Conservation (phyloP, 2,888 invertebrate genomes). For the Caenorhabditis japonica region DNA sequence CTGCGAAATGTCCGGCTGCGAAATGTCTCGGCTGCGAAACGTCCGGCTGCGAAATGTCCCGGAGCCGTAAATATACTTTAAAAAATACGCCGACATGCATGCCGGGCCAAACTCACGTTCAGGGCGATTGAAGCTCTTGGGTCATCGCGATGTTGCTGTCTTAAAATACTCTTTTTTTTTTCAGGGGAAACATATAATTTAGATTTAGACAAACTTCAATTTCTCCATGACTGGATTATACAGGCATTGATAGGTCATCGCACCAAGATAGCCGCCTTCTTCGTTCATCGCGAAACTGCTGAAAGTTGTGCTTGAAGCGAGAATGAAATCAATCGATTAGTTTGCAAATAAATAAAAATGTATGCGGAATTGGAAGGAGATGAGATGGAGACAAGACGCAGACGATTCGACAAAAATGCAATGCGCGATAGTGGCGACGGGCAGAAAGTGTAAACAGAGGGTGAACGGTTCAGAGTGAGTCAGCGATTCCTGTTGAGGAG, state of each 20-base stretch:
- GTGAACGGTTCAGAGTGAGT: slow-evolving; percentile 10
- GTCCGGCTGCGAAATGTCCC: no score
- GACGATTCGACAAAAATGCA: no score
- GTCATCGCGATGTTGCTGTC: slow-evolving; percentile 56
- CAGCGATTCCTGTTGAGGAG: no score
- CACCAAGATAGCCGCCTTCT: slow-evolving; percentile 72
- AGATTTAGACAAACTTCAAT: slow-evolving; percentile 53
- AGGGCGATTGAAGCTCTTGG: slow-evolving; percentile 63
- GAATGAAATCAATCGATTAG: background rate
- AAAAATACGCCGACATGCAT: no score
- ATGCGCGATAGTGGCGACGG: no score
- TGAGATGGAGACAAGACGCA: no score
- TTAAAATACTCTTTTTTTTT: no score
- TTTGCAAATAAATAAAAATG: slow-evolving; percentile 28
- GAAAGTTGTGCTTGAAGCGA: slow-evolving; percentile 16
- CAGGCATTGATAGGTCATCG: slow-evolving; percentile 75
- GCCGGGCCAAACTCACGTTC: slow-evolving; percentile 66
- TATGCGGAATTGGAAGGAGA: slow-evolving; percentile 1
- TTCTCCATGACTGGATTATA: slow-evolving; percentile 71
- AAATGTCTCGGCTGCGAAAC: no score
- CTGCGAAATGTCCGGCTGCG: no score
- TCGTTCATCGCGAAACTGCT: slow-evolving; percentile 64
- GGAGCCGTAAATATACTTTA: no score
- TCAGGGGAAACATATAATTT: no score
- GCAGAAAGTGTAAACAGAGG: slow-evolving; percentile 14